Evolutionary conservation across 2,113 vertebrate genomes (phyloP).

Genomic region (Neoarius graeffei): DNA sequence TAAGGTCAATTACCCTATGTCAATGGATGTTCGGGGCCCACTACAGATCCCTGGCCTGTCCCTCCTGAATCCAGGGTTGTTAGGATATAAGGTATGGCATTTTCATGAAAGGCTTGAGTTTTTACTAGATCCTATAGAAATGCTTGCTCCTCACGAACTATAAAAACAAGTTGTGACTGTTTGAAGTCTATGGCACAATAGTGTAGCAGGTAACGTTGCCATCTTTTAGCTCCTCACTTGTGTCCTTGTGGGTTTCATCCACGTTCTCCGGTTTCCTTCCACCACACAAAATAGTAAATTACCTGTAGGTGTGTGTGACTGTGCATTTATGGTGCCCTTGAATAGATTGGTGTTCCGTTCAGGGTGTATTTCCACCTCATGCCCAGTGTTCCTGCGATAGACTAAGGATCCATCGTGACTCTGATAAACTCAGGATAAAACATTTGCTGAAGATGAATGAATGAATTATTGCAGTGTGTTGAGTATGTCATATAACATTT

Average conservation of each 20-base stretch:
- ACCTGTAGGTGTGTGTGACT: not conserved
- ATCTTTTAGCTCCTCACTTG: not conserved
- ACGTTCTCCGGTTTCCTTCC: not conserved
- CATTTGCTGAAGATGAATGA: not conserved
- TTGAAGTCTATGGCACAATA: not conserved
- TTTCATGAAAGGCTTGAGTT: not conserved
- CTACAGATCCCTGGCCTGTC: not conserved
- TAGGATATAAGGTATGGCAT: not conserved
- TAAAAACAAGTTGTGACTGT: not conserved
- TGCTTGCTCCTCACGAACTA: not conserved
- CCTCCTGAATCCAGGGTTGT: not conserved
- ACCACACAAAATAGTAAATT: not conserved
- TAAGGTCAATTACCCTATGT: not conserved
- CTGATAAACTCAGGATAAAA: not conserved
- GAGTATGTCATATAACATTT: not conserved
- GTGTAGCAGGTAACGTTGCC: not conserved
- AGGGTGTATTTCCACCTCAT: not conserved
- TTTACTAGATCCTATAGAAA: not conserved
- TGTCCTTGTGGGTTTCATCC: not conserved
- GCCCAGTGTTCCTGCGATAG: not conserved
- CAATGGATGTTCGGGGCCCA: not conserved
- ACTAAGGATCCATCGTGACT: not conserved
- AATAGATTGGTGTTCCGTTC: not conserved
- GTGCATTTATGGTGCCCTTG: not conserved
- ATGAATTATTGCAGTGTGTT: not conserved